Percentiles rank a stretch among this genome's conserved stretches.
Conservation (phyloP, 2,113 vertebrate species). For the Hipposideros armiger region DNA sequence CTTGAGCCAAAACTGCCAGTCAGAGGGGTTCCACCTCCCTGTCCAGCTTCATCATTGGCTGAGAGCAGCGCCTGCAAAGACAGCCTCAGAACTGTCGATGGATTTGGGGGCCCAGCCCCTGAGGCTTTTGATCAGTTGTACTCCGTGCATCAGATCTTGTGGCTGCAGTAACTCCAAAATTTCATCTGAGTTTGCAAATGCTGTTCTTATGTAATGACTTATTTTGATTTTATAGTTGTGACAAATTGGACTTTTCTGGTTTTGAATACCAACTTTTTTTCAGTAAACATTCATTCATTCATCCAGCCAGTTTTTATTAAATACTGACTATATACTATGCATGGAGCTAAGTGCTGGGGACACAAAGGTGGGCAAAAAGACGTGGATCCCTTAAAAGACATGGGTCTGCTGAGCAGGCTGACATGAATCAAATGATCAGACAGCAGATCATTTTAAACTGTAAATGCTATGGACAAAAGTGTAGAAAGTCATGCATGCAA, state of each 20-base stretch:
- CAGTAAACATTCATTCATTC: not conserved
- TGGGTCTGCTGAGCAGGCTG: not conserved
- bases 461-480: not conserved
- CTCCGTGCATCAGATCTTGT: too few relatives aligned
- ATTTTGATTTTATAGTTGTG: not conserved
- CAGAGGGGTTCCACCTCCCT: not conserved
- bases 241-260: not conserved
- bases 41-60: not conserved
- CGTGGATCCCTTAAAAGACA: not conserved
- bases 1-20: not conserved
- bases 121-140: accelerated
- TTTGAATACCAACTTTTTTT: not conserved
- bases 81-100: not conserved
- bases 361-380: not conserved
- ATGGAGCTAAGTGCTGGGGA: not conserved
- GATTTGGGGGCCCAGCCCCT: not conserved
- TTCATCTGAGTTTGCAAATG: not conserved
- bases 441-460: not conserved
- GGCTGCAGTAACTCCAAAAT: not conserved
- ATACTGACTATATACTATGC: not conserved
- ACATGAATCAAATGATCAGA: not conserved
- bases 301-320: not conserved
- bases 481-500: not conserved
- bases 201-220: not conserved
- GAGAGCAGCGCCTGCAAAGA: not conserved